These are phyloP conservation scores for Tanytarsus gracilentus DNA, from an alignment of 2,888 invertebrate species.

Conservation along the genomic window DNA sequence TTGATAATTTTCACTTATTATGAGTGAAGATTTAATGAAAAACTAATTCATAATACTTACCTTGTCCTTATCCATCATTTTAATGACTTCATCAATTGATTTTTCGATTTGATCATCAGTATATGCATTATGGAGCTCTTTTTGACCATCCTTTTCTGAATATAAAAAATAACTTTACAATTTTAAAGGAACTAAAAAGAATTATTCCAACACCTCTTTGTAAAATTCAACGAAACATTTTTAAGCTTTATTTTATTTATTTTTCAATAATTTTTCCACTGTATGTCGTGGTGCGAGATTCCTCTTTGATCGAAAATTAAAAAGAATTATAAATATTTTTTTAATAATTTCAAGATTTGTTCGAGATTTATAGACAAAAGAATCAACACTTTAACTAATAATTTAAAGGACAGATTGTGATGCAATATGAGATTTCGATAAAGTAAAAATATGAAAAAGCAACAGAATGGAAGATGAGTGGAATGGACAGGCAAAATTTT, in stretches of 20 bases:
- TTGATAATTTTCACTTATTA: neutral
- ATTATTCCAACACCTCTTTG: too few species aligned
- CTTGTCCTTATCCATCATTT: constrained; percentile 47
- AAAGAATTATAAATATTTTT: neutral
- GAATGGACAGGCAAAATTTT: neutral
- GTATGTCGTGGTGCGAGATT: too few species aligned
- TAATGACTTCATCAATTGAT: constrained; percentile 46
- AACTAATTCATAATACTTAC: constrained; percentile 52
- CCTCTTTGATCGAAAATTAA: too few species aligned
- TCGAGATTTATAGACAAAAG: too few species aligned
- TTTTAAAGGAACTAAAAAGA: too few species aligned
- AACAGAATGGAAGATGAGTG: neutral
- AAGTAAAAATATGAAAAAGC: constrained; percentile 1
- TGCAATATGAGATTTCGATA: too few species aligned
- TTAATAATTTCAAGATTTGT: too few species aligned
- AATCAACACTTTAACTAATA: too few species aligned
- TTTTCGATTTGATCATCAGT: constrained; percentile 34
- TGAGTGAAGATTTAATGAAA: constrained; percentile 32
- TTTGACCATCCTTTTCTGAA: constrained; percentile 24
- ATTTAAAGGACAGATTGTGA: too few species aligned
- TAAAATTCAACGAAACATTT: too few species aligned
- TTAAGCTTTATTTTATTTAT: neutral
- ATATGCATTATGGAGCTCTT: constrained; percentile 17
- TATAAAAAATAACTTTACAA: neutral
- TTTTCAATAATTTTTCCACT: too few species aligned